Base-by-base conservation (phyloP, 2,113 vertebrate genomes). In the Takifugu flavidus region DNA sequence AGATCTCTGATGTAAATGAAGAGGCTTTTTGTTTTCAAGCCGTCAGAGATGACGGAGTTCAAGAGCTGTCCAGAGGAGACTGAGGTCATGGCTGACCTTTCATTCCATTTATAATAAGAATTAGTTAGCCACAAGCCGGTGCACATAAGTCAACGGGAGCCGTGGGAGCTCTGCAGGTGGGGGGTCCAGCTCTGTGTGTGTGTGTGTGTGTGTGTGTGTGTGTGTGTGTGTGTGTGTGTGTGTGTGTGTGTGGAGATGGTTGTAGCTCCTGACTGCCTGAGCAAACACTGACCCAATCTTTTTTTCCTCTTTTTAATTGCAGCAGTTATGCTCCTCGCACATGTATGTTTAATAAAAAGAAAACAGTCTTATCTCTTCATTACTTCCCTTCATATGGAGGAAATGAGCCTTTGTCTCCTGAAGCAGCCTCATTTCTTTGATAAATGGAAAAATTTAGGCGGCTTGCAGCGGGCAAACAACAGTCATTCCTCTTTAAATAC, bases 71-170 rank as follows among this genome's bases (percentile, higher is more conserved):
- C 64, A 72, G 74, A 82, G 69, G 68, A 75, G 77, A 77, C 65
- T 74, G 83, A 84, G 77, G 83, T 86, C 80, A 84, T 73, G 70
- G 57, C 11, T 73, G 82, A 79, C 82, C 78, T 83, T 83, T 83
- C 83, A 78, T 84, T 83, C 82, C 83, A 78, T 83, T 81, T 85
- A 70, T 82, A 81, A 86, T 74, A 83, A 79, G 80, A 89, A 86
- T 87, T 78, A 84, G 85, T 89, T 78, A 78, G 80, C 73, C 77
- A 84, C 86, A 87, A 86, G 82, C 82, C 82, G 84, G 79, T 86
- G 86, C 78, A 81, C 84, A 83, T 77, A 71, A 84, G 82, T 82
- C 86, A 81, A 85, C 87, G 47, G 73, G 71, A 79, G 82, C 78
- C 29, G 51, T 79, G 82, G 83, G 82, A 85, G 75, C 74, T 69